Evolutionary conservation across 2,113 vertebrate species (phyloP).

Genomic region (Oncorhynchus kisutch): DNA sequence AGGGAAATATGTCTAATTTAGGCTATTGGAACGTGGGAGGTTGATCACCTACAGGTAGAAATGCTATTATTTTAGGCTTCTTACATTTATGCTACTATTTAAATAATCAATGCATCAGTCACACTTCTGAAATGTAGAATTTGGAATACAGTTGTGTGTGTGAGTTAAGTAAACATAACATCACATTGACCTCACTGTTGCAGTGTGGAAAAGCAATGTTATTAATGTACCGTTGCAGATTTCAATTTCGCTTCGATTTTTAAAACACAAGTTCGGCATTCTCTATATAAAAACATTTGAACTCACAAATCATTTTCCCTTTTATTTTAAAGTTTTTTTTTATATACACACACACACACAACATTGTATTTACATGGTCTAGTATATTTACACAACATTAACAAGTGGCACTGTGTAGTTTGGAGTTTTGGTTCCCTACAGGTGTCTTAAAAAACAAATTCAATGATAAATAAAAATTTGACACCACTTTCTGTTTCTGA

Average conservation of each 20-base stretch:
- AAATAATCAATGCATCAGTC: no score
- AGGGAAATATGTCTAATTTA: no score
- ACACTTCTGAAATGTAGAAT: no score
- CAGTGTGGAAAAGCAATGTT: conserved; percentile 57
- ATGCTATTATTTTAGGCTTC: no score
- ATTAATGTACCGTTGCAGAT: neutral
- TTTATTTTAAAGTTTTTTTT: conserved; percentile 81
- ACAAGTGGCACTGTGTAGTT: conserved; percentile 76
- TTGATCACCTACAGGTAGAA: no score
- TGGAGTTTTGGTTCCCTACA: conserved; percentile 61
- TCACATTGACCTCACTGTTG: conserved; percentile 51
- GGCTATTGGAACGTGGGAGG: no score
- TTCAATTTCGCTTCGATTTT: neutral
- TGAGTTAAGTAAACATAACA: no score
- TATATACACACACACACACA: conserved; percentile 82
- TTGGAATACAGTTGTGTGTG: no score
- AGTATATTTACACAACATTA: conserved; percentile 80
- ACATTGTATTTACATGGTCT: conserved; percentile 80
- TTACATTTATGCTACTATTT: no score
- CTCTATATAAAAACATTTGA: conserved; percentile 53
- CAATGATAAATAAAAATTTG: conserved; percentile 63
- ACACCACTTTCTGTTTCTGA: conserved; percentile 55
- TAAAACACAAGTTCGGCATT: neutral
- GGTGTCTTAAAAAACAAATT: conserved; percentile 64
- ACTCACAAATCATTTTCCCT: conserved; percentile 69